Evolutionary conservation across 1,140 invertebrate species (phyloP).

Genomic region (Anthonomus grandis): DNA sequence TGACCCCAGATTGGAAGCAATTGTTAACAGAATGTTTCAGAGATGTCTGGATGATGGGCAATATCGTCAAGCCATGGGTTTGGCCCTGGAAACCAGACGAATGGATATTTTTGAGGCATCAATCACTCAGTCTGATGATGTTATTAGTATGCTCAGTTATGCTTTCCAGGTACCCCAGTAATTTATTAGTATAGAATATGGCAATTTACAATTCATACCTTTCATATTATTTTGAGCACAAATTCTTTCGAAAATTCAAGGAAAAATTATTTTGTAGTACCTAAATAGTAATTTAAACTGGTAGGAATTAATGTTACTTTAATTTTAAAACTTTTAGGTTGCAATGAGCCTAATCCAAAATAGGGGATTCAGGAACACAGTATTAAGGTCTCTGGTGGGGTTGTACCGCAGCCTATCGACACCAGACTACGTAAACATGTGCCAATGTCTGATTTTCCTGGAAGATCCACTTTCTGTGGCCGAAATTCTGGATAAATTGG

Average conservation of each 20-base stretch:
- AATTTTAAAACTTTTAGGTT: constrained; percentile 59
- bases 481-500: constrained; percentile 85
- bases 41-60: constrained; percentile 92
- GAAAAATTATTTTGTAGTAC: neutral
- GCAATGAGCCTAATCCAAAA: constrained; percentile 95
- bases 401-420: constrained; percentile 82
- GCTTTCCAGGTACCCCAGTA: constrained; percentile 72
- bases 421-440: constrained; percentile 95
- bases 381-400: constrained; percentile 83
- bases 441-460: constrained; percentile 93
- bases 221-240: too few species aligned
- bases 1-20: constrained; percentile 85
- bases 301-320: neutral
- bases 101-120: constrained; percentile 95
- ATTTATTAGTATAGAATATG: too few species aligned
- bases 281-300: neutral
- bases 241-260: too few species aligned
- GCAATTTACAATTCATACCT: too few species aligned
- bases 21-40: constrained; percentile 97
- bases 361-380: constrained; percentile 84
- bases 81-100: constrained; percentile 90
- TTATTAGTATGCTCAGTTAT: constrained; percentile 87
- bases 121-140: constrained; percentile 89
- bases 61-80: constrained; percentile 88
- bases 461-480: constrained; percentile 91